A percentile compares a stretch with the other conserved stretches of the same genome.
These are phyloP conservation scores for Oryzaephilus surinamensis DNA, from an alignment of 1,140 invertebrate species.

Conservation along the genomic window DNA sequence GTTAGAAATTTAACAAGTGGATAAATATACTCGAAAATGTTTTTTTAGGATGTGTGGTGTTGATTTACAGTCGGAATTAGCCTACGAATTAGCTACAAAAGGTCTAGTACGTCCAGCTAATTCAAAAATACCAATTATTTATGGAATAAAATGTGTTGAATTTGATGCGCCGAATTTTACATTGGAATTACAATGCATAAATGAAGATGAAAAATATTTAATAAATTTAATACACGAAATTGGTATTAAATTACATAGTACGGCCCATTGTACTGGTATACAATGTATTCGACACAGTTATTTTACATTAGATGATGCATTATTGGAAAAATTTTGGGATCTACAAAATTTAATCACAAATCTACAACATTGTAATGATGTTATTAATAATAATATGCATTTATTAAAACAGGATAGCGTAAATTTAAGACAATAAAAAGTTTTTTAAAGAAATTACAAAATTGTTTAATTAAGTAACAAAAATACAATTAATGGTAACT, in stretches of 20 bases:
- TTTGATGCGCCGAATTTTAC: conserved; percentile 77
- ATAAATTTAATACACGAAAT: conserved; percentile 66
- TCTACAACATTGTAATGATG: conserved; percentile 45
- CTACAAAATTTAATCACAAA: conserved; percentile 57
- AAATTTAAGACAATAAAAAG: conserved; percentile 2
- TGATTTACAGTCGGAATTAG: conserved; percentile 70
- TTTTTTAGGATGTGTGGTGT: conserved; percentile 60
- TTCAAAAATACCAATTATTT: conserved; percentile 63
- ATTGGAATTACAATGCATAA: conserved; percentile 72
- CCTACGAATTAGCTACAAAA: conserved; percentile 74
- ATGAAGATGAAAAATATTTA: conserved; percentile 69
- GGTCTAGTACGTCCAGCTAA: conserved; percentile 66
- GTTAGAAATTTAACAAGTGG: not conserved
- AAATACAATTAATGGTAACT: too few relatives aligned
- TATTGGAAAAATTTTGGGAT: conserved; percentile 76
- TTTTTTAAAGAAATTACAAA: conserved; percentile 6
- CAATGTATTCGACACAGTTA: conserved; percentile 72
- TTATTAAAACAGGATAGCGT: conserved; percentile 31
- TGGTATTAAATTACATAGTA: conserved; percentile 63
- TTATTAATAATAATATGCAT: conserved; percentile 43
- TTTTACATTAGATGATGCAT: conserved; percentile 64
- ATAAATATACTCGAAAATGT: not conserved
- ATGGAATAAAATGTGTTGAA: conserved; percentile 74
- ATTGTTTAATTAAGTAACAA: too few relatives aligned
- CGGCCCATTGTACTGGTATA: conserved; percentile 68